phyloP scores from a whole-genome alignment of 2,888 invertebrate species.

The Elegia similella region DNA sequence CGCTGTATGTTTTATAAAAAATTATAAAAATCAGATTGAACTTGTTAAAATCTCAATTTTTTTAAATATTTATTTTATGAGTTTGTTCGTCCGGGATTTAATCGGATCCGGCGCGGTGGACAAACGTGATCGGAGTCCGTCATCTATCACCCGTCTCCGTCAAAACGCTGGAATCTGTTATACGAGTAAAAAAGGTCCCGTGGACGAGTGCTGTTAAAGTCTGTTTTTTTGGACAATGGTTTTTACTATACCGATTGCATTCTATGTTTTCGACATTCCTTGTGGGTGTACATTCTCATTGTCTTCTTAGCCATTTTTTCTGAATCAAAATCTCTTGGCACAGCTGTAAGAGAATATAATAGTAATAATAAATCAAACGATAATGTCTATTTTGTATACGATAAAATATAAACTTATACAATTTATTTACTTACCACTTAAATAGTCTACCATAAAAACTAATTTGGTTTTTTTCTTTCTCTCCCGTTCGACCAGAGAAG shows the following conservation, averaged over 20 bases:
- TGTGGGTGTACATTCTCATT: slow-evolving; percentile 57
- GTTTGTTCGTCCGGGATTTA: no score
- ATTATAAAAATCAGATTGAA: no score
- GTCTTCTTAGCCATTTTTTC: slow-evolving; percentile 68
- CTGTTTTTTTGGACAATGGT: no score
- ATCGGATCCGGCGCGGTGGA: no score
- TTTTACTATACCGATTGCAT: slow-evolving; percentile 45
- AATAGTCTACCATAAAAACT: slow-evolving; percentile 64
- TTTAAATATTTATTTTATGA: no score
- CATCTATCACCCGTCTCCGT: no score
- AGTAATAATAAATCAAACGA: neutral
- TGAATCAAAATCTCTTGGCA: slow-evolving; percentile 61
- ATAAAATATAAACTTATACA: neutral
- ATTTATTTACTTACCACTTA: slow-evolving; percentile 51
- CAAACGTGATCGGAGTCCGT: no score
- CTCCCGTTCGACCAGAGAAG: slow-evolving; percentile 49
- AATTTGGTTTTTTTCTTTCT: slow-evolving; percentile 44
- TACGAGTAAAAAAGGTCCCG: no score
- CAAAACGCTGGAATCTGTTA: neutral
- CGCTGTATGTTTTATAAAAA: no score
- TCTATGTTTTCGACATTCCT: slow-evolving; percentile 57
- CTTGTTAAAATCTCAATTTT: no score
- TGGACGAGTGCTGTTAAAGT: no score
- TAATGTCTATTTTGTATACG: no score
- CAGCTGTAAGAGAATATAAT: slow-evolving; percentile 39